Evolutionary conservation across 2,113 vertebrate species (phyloP), one percentile per base, ranked within the genome.

Genomic region (Larimichthys polyactis): DNA sequence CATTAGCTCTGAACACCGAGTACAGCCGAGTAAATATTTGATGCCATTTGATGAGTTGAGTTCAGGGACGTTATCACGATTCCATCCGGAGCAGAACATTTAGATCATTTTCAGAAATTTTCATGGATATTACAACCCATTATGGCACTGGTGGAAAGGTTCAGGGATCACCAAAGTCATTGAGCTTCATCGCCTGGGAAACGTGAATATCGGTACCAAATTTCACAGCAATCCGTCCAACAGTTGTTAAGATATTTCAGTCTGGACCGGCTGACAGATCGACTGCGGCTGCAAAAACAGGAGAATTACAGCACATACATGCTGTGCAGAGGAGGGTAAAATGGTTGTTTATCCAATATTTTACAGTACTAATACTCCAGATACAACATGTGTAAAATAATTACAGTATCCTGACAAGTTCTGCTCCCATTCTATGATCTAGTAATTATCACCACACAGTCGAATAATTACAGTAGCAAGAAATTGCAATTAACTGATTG

Each of bases 381-480:
- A 88, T 84, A 78, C 60, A 75, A 83, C 75, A 49, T 70, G 79
- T 69, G 57, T 82, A 81, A 90, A 92, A 92, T 93, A 94, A 93
- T 94, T 90, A 91, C 75, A 94, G 87, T 84, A 82, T 85, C 62
- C 71, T 69, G 84, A 88, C 78, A 81, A 81, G 90, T 87, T 79
- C 81, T 87, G 87, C 90, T 91, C 89, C 83, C 82, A 81, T 91
- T 91, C 86, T 87, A 82, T 90, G 83, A 91, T 91, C 90, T 87
- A 79, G 89, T 95, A 95, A 95, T 95, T 94, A 94, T 94, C 90
- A 90, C 88, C 88, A 87, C 91, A 86, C 85, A 91, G 91, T 93
- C 43, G 51, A 93, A 94, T 95, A 95, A 95, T 95, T 95, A 95
- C 95, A 94, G 88, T 81, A 79, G 76, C 83, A 91, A 91, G 84